Percentiles rank a stretch among this genome's conserved stretches.
These are phyloP conservation scores for Sebastes reedi DNA, from an alignment of 2,797 vertebrate species.

Conservation along the genomic window DNA sequence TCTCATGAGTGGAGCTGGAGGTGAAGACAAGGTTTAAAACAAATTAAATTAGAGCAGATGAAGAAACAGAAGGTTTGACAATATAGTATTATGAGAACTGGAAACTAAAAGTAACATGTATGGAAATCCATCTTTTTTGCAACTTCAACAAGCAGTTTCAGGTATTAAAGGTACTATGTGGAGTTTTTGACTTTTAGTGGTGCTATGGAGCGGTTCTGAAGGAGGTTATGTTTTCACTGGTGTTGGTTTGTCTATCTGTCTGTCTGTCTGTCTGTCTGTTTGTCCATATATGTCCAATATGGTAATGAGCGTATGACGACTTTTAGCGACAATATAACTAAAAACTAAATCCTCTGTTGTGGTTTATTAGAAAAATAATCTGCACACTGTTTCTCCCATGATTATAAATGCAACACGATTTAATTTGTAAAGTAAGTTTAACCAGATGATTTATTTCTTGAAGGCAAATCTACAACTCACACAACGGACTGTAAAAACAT, in stretches of 20 bases:
- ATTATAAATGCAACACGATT: neutral
- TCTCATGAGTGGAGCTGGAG: constrained; percentile 96
- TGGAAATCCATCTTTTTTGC: neutral
- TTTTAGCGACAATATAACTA: no score
- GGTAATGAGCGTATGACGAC: neutral
- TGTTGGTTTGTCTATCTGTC: no score
- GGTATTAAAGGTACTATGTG: neutral
- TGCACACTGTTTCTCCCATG: neutral
- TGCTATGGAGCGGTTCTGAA: no score
- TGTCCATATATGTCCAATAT: neutral
- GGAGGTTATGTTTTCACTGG: no score
- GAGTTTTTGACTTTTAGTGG: no score
- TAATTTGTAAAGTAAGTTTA: neutral
- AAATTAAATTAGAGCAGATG: neutral
- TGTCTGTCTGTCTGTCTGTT: no score
- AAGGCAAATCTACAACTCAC: neutral
- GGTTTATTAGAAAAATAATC: no score
- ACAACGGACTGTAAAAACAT: neutral
- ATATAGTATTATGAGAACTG: neutral
- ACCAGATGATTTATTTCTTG: neutral
- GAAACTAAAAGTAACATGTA: neutral
- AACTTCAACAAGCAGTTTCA: neutral
- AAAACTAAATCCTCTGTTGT: no score
- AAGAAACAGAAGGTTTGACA: neutral
- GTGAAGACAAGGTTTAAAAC: constrained; percentile 8